Base-by-base conservation (phyloP, 2,113 vertebrate genomes). In the Coturnix japonica region DNA sequence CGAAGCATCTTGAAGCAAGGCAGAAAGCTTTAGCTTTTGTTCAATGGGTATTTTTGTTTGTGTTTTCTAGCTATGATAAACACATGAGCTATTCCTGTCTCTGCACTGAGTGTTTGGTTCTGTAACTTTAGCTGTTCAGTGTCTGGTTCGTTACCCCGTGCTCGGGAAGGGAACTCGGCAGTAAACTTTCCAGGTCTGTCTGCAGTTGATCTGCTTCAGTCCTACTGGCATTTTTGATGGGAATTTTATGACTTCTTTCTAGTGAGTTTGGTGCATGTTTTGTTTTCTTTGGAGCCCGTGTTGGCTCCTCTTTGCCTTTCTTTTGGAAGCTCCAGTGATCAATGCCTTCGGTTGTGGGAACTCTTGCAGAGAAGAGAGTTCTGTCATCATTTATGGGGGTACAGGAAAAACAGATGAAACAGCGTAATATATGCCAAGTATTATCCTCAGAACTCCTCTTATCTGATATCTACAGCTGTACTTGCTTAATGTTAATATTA, bases 391-490 rank as follows among this genome's bases (percentile, higher is more conserved):
- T 95, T 96, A 60, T 91, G 78, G 84, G 91, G 96, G 94, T 95
- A 95, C 92, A 1, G 75, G 67, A 91, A 87, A 95, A 95, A 74
- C 87, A 95, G 91, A 96, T 95, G 95, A 91, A 89, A 72, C 85
- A 82, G 64, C 31, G 21, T 39, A 76, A 67, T 93, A 67, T 35
- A 80, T 91, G 89, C 96, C 87, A 95, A 71, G 82, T 94, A 54
- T 33, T 86, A 49, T 95, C 75, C 81, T 93, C 81, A 61, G 67
- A 85, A 76, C 64, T 78, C 56, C 71, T 93, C 92, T 96, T 96
- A 95, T 94, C 95, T 95, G 84, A 76, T 95, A 92, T 86, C 95
- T 92, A 66, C 96, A 97, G 96, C 95, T 96, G 93, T 65, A 69
- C 69, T 92, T 94, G 83, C 70, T 97, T 95, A 95, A 81, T 89